Evolutionary conservation across 1,140 invertebrate genomes (phyloP), one percentile per base, ranked within the genome.

Genomic region (Drosophila insularis): DNA sequence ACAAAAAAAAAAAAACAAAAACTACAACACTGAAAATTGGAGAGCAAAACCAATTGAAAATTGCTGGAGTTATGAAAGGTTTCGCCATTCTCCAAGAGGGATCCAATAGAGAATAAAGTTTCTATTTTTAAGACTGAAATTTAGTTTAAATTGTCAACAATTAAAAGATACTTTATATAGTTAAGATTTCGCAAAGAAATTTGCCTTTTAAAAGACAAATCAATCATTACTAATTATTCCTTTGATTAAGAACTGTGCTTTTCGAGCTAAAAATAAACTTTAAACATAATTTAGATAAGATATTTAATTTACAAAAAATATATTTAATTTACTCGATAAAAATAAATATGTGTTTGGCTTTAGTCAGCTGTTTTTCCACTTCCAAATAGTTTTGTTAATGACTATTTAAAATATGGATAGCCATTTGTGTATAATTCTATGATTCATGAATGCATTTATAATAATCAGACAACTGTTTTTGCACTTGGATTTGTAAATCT

Each of bases 41-140:
- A 82, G 82, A 86, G 79, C 75, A 77, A 68, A 80, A 79, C 82
- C 73, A 86, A 86, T 87, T 73, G 76, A 55, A 86, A 81, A 82
- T 75, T 75, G 55, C 11, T 55, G 4, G 35, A 50, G 27, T 50
- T 50, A 64, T 50, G 46, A 17, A 58, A 58, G 55, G 55, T 58
- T 58, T 58, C 17, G 13, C 31, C 32, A 54, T 14, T 13, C 6
- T 14, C 17, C 35, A 14, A 58, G 17, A 37, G 55, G n/a, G 14
- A 55, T 6, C n/a, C 14, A 31, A 31, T 6, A 10, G 11, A 14
- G 53, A 31, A 31, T 14, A 2, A 2, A n/a, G 11, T 27, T 35
- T 40, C 37, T 37, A 23, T 55, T 63, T 43, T 13, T 55, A 8
- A 27, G 39, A 59, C 13, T 32, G 4, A 4, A 5, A 6, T 5